These are phyloP conservation scores for Villa cingulata DNA, from an alignment of 2,888 invertebrate species.

Conservation along the genomic window DNA sequence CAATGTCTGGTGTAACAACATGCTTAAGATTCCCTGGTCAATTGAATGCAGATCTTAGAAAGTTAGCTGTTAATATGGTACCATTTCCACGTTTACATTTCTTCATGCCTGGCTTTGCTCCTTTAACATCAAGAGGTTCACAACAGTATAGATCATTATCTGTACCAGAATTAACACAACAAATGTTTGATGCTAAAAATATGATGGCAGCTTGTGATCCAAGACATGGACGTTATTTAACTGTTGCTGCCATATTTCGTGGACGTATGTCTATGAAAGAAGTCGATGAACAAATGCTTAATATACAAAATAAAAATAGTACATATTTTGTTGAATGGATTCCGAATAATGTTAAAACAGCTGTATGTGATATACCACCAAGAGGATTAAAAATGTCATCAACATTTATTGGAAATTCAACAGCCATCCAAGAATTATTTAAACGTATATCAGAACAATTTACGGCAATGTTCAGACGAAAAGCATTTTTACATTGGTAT, in stretches of 20 bases:
- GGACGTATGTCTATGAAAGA: slow-evolving; percentile 93
- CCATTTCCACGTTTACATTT: slow-evolving; percentile 93
- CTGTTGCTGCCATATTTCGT: slow-evolving; percentile 82
- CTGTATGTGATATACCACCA: slow-evolving; percentile 83
- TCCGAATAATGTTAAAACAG: slow-evolving; percentile 87
- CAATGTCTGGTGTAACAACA: slow-evolving; percentile 81
- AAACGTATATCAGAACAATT: slow-evolving; percentile 85
- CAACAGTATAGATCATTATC: slow-evolving; percentile 84
- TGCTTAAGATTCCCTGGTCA: slow-evolving; percentile 84
- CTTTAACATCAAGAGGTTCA: slow-evolving; percentile 76
- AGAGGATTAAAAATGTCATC: slow-evolving; percentile 88
- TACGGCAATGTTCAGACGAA: slow-evolving; percentile 91
- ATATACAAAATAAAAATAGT: slow-evolving; percentile 90
- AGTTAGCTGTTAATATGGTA: slow-evolving; percentile 92
- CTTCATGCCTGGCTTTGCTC: slow-evolving; percentile 94
- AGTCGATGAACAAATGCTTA: slow-evolving; percentile 83
- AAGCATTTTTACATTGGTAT: slow-evolving; percentile 97
- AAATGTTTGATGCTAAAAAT: slow-evolving; percentile 92
- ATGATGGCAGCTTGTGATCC: slow-evolving; percentile 97
- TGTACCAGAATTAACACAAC: slow-evolving; percentile 81
- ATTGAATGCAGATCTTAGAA: slow-evolving; percentile 81
- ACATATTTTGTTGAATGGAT: slow-evolving; percentile 87
- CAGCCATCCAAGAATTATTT: slow-evolving; percentile 86
- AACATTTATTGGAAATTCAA: slow-evolving; percentile 87
- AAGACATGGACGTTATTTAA: slow-evolving; percentile 79